Percentiles rank a stretch among this genome's conserved stretches.
phyloP scores from a whole-genome alignment of 2,888 invertebrate species.

The Pecten maximus region DNA sequence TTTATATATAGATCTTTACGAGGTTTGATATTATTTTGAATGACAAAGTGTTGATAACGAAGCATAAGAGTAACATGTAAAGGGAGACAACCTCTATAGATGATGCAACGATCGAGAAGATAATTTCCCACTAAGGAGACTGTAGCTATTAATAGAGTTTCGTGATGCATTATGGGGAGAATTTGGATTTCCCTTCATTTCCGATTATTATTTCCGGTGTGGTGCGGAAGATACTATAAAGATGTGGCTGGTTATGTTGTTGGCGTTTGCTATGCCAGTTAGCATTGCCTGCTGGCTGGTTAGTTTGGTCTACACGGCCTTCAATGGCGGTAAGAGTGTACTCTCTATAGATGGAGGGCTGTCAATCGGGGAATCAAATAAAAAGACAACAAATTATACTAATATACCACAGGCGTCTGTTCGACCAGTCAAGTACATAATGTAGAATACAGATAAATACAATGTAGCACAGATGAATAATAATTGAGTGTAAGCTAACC shows the following conservation, averaged over 20 bases:
- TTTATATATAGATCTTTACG: no score
- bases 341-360: neutral
- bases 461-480: no score
- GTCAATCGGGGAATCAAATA: neutral
- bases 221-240: no score
- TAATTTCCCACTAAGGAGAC: neutral
- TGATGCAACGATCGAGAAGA: neutral
- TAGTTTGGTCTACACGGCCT: conserved; percentile 34
- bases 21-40: no score
- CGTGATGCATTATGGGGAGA: neutral
- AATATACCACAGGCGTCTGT: no score
- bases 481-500: no score
- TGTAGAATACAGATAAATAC: neutral
- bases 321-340: conserved; percentile 38
- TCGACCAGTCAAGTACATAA: no score
- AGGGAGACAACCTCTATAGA: neutral
- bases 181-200: neutral
- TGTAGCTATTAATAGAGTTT: neutral
- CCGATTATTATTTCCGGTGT: neutral
- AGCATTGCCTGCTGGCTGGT: conserved; percentile 55
- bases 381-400: no score
- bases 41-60: no score
- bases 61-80: neutral
- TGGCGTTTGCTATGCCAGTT: conserved; percentile 55
- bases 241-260: conserved; percentile 48